These are phyloP conservation scores for Chionodraco myersi DNA, from an alignment of 2,113 vertebrate species.

Conservation along the genomic window DNA sequence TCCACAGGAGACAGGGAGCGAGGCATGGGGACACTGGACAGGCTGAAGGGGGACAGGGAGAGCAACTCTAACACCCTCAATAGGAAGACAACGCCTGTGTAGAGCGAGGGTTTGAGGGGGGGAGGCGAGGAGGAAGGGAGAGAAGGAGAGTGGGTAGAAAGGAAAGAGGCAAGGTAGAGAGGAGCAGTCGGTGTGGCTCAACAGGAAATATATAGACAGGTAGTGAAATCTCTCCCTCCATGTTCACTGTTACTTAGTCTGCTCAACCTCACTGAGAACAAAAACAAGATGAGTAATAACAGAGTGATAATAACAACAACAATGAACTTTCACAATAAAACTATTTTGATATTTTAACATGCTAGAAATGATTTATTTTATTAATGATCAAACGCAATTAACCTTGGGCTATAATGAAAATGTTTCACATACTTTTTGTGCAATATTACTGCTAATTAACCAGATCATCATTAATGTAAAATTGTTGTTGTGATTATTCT, in stretches of 20 bases:
- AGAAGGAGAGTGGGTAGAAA: slow-evolving; percentile 3
- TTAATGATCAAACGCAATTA: slow-evolving; percentile 81
- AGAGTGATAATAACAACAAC: slow-evolving; percentile 84
- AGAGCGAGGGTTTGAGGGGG: slow-evolving; percentile 39
- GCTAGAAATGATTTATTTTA: slow-evolving; percentile 84
- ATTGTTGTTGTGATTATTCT: slow-evolving; percentile 86
- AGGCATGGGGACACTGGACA: slow-evolving; percentile 86
- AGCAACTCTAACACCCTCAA: slow-evolving; percentile 92
- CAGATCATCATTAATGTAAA: slow-evolving; percentile 68
- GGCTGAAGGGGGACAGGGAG: slow-evolving; percentile 85
- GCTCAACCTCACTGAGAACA: slow-evolving; percentile 66
- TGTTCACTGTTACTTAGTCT: slow-evolving; percentile 73
- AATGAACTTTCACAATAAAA: slow-evolving; percentile 79
- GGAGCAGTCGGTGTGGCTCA: slow-evolving; percentile 32
- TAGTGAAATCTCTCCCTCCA: slow-evolving; percentile 64
- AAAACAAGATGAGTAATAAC: slow-evolving; percentile 75
- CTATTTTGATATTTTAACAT: slow-evolving; percentile 82
- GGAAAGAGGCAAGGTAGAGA: slow-evolving; percentile 34
- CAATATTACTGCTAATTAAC: slow-evolving; percentile 76
- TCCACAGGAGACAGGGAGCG: slow-evolving; percentile 84
- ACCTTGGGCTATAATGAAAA: slow-evolving; percentile 80
- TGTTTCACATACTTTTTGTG: slow-evolving; percentile 73
- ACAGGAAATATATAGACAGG: slow-evolving; percentile 30
- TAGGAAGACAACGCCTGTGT: slow-evolving; percentile 92
- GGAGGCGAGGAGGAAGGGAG: slow-evolving; percentile 10